These are phyloP conservation scores for Hecatera dysodea DNA, from an alignment of 2,888 invertebrate genomes.

Conservation along the genomic window DNA sequence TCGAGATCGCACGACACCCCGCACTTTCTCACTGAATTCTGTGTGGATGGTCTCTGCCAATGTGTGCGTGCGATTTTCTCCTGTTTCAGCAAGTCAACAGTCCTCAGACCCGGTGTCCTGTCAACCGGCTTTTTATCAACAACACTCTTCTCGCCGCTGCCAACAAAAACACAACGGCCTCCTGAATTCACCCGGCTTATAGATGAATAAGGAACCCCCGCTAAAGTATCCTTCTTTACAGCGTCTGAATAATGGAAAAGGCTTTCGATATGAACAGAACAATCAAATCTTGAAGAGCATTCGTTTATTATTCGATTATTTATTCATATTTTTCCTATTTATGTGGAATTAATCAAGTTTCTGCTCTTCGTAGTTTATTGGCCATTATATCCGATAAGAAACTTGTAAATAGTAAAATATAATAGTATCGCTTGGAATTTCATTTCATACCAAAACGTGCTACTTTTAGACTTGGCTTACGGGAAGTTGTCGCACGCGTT, in stretches of 20 bases:
- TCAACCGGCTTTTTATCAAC: conserved; percentile 54
- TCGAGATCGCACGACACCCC: conserved; percentile 15
- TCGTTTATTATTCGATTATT: conserved; percentile 29
- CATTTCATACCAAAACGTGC: background rate
- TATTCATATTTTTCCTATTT: conserved; percentile 19
- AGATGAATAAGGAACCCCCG: conserved; percentile 57
- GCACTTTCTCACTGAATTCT: conserved; percentile 26
- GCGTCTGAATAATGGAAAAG: conserved; percentile 47
- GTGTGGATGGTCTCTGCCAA: background rate
- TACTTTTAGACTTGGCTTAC: background rate
- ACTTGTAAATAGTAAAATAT: background rate
- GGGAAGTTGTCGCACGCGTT: conserved; percentile 24
- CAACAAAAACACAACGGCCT: conserved; percentile 38
- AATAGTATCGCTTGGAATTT: background rate
- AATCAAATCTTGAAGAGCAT: conserved; percentile 39
- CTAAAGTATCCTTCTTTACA: conserved; percentile 48
- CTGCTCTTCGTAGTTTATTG: background rate
- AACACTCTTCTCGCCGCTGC: conserved; percentile 44
- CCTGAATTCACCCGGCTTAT: conserved; percentile 56
- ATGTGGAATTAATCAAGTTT: conserved; percentile 22
- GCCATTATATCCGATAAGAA: conserved; percentile 11
- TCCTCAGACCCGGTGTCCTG: conserved; percentile 4
- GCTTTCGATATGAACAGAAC: conserved; percentile 38
- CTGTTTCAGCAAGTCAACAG: background rate
- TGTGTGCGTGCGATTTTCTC: conserved; percentile 16